phyloP scores from a whole-genome alignment of 2,888 invertebrate genomes.

The Cordilura impudica region DNA sequence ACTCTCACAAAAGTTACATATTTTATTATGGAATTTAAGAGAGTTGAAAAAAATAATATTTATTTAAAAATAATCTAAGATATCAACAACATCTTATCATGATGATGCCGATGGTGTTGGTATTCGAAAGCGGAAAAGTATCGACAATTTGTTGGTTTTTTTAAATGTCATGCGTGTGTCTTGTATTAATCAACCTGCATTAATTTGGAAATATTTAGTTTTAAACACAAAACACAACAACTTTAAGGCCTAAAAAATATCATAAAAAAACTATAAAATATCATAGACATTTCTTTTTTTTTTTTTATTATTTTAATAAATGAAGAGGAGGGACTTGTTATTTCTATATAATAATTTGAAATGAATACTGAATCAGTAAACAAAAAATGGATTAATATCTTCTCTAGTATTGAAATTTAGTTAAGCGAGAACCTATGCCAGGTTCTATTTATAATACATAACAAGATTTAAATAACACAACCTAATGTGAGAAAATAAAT shows the following conservation, averaged over 20 bases:
- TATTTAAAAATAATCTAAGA: conserved; percentile 3
- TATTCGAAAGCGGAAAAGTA: background rate
- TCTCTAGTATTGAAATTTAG: no score
- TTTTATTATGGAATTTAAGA: conserved; percentile 9
- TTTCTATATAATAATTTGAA: no score
- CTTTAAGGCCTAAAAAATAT: background rate
- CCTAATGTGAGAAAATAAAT: no score
- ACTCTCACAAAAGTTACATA: conserved; percentile 20
- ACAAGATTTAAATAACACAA: no score
- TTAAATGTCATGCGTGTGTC: conserved; percentile 18
- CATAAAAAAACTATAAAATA: background rate
- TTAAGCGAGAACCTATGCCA: no score
- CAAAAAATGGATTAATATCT: no score
- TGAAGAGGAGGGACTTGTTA: background rate
- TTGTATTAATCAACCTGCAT: conserved; percentile 18
- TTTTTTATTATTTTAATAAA: background rate
- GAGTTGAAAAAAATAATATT: background rate
- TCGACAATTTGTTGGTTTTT: background rate
- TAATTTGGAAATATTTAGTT: conserved; percentile 7
- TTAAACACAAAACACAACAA: background rate
- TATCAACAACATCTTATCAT: background rate
- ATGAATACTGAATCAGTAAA: no score
- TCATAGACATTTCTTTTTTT: background rate
- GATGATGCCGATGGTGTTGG: background rate
- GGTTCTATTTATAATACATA: no score